Evolutionary conservation across 2,113 vertebrate species (phyloP).

Genomic region (Hystrix cristata): DNA sequence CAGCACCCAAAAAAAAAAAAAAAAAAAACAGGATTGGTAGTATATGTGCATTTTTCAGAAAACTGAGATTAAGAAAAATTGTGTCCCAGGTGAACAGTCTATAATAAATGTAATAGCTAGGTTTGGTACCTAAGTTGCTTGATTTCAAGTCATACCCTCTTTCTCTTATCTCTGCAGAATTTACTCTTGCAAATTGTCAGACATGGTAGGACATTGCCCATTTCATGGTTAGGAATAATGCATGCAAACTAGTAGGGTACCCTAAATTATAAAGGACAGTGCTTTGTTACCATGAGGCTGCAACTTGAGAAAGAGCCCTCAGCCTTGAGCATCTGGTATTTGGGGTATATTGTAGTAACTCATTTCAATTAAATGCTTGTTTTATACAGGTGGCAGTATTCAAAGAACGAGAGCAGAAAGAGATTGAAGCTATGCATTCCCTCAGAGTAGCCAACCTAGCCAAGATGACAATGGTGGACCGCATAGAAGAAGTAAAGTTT

Average conservation of each 20-base stretch:
- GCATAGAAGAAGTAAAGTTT: constrained; percentile 98
- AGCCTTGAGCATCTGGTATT: constrained; percentile 34
- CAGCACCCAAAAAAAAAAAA: neutral
- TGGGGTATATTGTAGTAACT: constrained; percentile 14
- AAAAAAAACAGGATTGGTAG: neutral
- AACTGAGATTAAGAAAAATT: neutral
- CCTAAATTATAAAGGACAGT: neutral
- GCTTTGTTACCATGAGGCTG: neutral
- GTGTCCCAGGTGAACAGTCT: neutral
- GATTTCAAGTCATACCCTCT: neutral
- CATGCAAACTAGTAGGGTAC: neutral
- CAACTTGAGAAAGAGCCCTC: neutral
- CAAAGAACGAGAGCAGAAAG: constrained; percentile 97
- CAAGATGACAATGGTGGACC: constrained; percentile 99
- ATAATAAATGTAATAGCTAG: neutral
- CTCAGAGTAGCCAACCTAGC: constrained; percentile 96
- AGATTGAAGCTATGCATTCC: constrained; percentile 96
- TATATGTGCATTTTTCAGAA: constrained; percentile 45
- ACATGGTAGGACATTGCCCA: neutral
- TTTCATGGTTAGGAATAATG: neutral
- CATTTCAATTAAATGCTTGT: constrained; percentile 68
- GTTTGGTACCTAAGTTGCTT: neutral
- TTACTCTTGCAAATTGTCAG: neutral
- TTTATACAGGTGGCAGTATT: constrained; percentile 93
- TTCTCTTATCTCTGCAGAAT: neutral